phyloP scores from a whole-genome alignment of 2,888 invertebrate genomes.

The Nephrotoma appendiculata region DNA sequence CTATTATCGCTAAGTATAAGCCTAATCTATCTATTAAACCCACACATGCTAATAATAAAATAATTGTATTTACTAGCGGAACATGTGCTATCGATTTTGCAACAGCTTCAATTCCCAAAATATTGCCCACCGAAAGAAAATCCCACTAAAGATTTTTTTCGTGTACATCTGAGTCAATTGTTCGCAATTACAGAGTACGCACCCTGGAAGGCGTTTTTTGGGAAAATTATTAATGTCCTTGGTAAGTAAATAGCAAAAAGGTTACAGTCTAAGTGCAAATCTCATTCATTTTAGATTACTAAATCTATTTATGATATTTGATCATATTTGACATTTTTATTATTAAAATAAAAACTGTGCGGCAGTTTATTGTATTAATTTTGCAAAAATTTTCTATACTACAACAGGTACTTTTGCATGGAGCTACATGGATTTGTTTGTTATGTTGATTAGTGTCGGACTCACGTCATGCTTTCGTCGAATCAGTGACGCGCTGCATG shows the following conservation, averaged over 20 bases:
- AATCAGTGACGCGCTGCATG: conserved; percentile 38
- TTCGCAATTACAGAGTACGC: conserved; percentile 22
- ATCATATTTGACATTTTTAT: no score
- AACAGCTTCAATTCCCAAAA: conserved; percentile 16
- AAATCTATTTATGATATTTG: no score
- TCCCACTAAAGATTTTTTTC: conserved; percentile 24
- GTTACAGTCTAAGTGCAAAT: no score
- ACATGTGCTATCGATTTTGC: conserved; percentile 19
- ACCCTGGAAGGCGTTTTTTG: conserved; percentile 19
- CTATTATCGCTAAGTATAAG: background rate
- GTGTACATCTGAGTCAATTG: conserved; percentile 19
- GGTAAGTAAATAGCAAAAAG: background rate
- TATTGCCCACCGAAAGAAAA: conserved; percentile 23
- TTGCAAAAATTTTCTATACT: background rate
- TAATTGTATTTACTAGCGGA: conserved; percentile 18
- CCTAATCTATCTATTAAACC: background rate
- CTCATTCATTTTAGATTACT: no score
- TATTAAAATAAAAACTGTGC: no score
- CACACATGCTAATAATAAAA: background rate
- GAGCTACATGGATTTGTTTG: conserved; percentile 60
- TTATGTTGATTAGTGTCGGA: conserved; percentile 57
- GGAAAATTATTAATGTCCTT: conserved; percentile 34
- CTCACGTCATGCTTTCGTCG: conserved; percentile 48
- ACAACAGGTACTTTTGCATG: conserved; percentile 47
- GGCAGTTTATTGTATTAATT: no score